Evolutionary conservation across 2,888 invertebrate genomes (phyloP), one percentile per base, ranked within the genome.

Genomic region (Taenaris catops): DNA sequence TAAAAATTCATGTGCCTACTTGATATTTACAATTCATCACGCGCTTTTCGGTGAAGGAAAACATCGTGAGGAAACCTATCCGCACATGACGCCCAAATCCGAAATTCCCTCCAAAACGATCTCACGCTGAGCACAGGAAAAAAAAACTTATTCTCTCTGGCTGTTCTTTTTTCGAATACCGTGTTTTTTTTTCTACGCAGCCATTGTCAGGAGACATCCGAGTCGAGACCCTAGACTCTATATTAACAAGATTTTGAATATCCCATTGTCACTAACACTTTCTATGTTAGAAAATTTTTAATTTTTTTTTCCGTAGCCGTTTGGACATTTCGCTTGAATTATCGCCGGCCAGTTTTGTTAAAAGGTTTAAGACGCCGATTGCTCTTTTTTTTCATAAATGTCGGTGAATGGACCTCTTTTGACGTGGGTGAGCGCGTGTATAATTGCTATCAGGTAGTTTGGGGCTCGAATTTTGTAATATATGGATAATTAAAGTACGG

Each of bases 271-370:
- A 66, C 80, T 78, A 83, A 86, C 86, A 86, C 86, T 86, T 84
- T 84, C 86, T 78, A 83, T 68, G 68, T 73, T 81, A 63, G 57
- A 74, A 10, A 72, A 70, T 74, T n/a, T n/a, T 72, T 57, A 58
- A 68, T 62, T 66, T 64, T 68, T 80, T 79, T 80, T 79, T 67
- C 62, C 51, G 51, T 48, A 58, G 53, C 63, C 69, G 70, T 81
- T 83, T 81, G 83, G 86, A 83, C 84, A 83, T 84, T 84, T 86
- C 74, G 86, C 83, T 81, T 86, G 84, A 84, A 74, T 81, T 86
- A 86, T 84, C 71, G 74, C 78, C 73, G 74, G 76, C 73, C 74
- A 76, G 78, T 75, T 79, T 78, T 75, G 83, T 81, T 83, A 79
- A 78, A 80, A 78, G 76, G 75, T 74, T 76, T 76, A 73, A 75